Conservation (phyloP, 2,797 vertebrate genomes). For the Esox masquinongy region DNA sequence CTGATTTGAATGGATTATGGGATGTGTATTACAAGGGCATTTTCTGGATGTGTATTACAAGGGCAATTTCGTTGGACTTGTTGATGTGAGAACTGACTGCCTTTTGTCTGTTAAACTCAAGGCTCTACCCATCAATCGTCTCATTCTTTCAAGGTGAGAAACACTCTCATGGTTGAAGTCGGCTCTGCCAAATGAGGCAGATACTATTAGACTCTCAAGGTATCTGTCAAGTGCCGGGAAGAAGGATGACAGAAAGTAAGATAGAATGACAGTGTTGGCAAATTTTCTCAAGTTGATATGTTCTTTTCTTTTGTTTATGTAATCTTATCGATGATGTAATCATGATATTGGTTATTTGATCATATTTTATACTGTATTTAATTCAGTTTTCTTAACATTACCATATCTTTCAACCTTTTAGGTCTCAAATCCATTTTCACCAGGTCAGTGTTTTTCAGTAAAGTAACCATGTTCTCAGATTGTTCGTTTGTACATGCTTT, state of each 20-base stretch:
- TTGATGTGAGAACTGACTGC: not conserved
- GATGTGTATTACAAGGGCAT: not conserved
- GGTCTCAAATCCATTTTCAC: too few species aligned
- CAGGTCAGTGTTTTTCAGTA: too few species aligned
- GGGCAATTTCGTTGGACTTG: not conserved
- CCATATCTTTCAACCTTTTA: not conserved
- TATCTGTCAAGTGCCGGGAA: not conserved
- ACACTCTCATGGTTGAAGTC: not conserved
- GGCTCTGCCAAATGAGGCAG: conserved; percentile 2
- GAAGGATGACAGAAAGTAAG: not conserved
- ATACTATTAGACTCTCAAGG: conserved; percentile 1
- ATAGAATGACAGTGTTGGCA: not conserved
- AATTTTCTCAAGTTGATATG: not conserved
- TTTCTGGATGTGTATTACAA: not conserved
- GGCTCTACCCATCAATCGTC: not conserved
- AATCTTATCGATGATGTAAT: not conserved
- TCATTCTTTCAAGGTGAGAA: not conserved
- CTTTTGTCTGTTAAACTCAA: conserved; percentile 1
- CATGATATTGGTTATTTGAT: not conserved
- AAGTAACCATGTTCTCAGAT: too few species aligned
- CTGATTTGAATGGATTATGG: not conserved
- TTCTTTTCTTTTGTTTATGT: not conserved
- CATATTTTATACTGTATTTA: too few species aligned
- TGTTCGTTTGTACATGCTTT: too few species aligned
- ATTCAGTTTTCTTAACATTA: not conserved